A percentile compares a stretch with the other conserved stretches of the same genome.
Evolutionary conservation across 2,888 invertebrate species (phyloP).

Genomic region (Cyclophora punctaria): DNA sequence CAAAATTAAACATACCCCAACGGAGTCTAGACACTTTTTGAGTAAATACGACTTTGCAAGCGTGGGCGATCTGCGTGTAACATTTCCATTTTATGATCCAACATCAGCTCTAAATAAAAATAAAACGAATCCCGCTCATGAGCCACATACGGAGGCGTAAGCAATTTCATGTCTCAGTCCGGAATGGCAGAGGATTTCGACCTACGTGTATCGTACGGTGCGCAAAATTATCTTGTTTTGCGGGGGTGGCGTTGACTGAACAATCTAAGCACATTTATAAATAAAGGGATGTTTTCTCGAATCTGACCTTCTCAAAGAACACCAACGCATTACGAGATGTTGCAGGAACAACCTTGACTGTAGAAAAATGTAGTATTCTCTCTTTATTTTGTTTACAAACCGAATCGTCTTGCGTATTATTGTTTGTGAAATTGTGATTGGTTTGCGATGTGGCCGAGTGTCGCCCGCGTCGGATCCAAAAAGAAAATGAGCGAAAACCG

Average conservation of each 20-base stretch:
- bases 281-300: slow-evolving; percentile 30
- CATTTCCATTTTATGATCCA: slow-evolving; percentile 29
- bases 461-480: slow-evolving; percentile 28
- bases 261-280: slow-evolving; percentile 19
- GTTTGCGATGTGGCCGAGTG: slow-evolving; percentile 29
- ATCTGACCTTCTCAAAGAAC: slow-evolving; percentile 30
- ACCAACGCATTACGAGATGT: slow-evolving; percentile 28
- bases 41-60: slow-evolving; percentile 11
- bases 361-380: slow-evolving; percentile 2
- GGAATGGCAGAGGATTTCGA: slow-evolving; percentile 19
- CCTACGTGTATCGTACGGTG: slow-evolving; percentile 36
- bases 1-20: not conserved
- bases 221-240: slow-evolving; percentile 35
- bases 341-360: slow-evolving; percentile 18
- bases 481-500: slow-evolving; percentile 54
- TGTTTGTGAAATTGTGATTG: slow-evolving; percentile 25
- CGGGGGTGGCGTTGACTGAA: slow-evolving; percentile 31
- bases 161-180: slow-evolving; percentile 36
- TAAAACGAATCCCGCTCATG: slow-evolving; percentile 25
- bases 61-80: slow-evolving; percentile 35
- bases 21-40: slow-evolving; percentile 9
- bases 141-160: slow-evolving; percentile 32
- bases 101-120: slow-evolving; percentile 22
- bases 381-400: too few species aligned
- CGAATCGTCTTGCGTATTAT: too few species aligned